Evolutionary conservation across 2,113 vertebrate species (phyloP).

Genomic region (Mionectes macconnelli): DNA sequence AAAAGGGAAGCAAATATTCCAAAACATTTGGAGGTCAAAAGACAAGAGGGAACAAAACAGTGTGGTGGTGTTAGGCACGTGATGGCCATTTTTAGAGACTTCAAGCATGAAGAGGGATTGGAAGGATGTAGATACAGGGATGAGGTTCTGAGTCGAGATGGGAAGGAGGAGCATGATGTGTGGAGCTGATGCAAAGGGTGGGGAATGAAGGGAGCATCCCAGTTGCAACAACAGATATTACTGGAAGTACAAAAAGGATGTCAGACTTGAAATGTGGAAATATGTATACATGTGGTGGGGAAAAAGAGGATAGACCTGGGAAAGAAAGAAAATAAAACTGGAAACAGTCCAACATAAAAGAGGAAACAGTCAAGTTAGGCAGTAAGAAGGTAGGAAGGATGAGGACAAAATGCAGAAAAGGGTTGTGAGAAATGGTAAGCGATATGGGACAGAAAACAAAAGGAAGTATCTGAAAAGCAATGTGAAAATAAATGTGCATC

Average conservation of each 20-base stretch:
- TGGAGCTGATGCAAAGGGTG: not conserved
- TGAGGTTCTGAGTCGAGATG: not conserved
- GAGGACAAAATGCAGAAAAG: not conserved
- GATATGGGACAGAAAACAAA: not conserved
- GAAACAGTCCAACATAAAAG: not conserved
- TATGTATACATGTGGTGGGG: fast-evolving
- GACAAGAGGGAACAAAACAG: not conserved
- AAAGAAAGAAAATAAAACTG: not conserved
- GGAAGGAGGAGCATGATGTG: not conserved
- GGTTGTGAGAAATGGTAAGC: not conserved
- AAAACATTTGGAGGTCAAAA: not conserved
- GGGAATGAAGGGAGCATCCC: not conserved
- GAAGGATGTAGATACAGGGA: not conserved
- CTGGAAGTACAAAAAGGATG: not conserved
- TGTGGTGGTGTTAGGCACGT: not conserved
- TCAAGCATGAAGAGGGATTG: not conserved
- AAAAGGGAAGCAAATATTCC: not conserved
- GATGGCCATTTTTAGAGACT: not conserved
- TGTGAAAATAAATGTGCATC: not conserved
- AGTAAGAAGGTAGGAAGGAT: not conserved
- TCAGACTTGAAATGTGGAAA: not conserved
- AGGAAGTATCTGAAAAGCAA: not conserved
- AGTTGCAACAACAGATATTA: not conserved
- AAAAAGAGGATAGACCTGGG: not conserved
- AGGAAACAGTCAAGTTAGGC: not conserved